Evolutionary conservation across 2,797 vertebrate genomes (phyloP), one percentile per base, ranked within the genome.

Genomic region (Molossus molossus): DNA sequence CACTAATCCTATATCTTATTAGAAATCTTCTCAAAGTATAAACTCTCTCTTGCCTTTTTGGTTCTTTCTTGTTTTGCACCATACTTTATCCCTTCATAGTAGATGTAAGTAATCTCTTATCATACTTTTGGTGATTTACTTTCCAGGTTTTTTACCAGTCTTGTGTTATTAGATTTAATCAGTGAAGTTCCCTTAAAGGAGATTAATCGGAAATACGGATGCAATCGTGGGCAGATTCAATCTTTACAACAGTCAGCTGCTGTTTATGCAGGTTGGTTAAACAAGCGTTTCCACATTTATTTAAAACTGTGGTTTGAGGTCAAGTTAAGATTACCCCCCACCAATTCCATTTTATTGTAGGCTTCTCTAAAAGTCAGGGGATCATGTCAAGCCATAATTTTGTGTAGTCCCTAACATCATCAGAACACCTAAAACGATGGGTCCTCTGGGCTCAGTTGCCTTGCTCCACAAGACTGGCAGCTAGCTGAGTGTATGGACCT

Each of bases 181-280:
- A 99, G 98, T 8, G 99, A 99, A 97, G 98, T 99, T 89, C 99
- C 99, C 94, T 98, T 99, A 93, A 99, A 98, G 94, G 98, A 98
- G 73, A 99, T 99, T 91, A 99, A 99, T 62, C 98, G 99, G 75
- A 99, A 99, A 97, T 99, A 99, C 10, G 99, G 99, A 95, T 99
- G 99, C 94, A 99, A 96, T 97, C 99, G 99, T 95, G 99, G 99
- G 37, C 99, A 99, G 97, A 98, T 99, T 96, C 99, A 99, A 45
- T 99, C 99, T 96, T 99, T 99, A 79, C 99, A 99, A 95, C 99
- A 99, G 85, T 99, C 99, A 96, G 99, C 99, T 86, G 99, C 99
- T 90, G 99, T 99, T 64, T 99, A 99, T 82, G 99, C 99, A 98
- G 99, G 99, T 99, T 96, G 97, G 97, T 97, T 93, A 83, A 94